phyloP scores from a whole-genome alignment of 2,797 vertebrate species.

The Gymnocypris eckloni region DNA sequence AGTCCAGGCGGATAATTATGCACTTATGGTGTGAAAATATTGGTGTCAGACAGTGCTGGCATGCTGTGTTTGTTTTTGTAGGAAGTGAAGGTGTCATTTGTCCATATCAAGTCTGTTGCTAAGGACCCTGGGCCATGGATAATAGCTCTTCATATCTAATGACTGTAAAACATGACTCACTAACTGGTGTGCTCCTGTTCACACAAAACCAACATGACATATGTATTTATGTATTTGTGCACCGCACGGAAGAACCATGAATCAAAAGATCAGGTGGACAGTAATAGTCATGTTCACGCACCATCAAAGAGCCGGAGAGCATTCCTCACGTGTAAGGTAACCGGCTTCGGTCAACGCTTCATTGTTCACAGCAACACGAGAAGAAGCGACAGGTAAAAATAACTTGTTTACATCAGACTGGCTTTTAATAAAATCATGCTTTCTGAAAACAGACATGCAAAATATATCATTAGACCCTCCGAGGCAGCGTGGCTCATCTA shows the following conservation, averaged over 20 bases:
- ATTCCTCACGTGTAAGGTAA: conserved; percentile 62
- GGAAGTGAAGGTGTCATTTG: conserved; percentile 56
- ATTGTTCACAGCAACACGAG: conserved; percentile 29
- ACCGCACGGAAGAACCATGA: conserved; percentile 52
- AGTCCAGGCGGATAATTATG: not conserved
- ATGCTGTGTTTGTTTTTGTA: conserved; percentile 56
- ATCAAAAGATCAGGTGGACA: conserved; percentile 60
- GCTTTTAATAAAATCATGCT: conserved; percentile 39
- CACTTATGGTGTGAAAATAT: not conserved
- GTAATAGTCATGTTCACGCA: conserved; percentile 62
- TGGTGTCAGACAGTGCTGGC: conserved; percentile 47
- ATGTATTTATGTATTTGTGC: conserved; percentile 57
- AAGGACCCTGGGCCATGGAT: conserved; percentile 60
- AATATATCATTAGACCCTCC: conserved; percentile 33
- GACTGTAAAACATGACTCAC: conserved; percentile 66
- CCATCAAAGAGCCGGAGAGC: conserved; percentile 58
- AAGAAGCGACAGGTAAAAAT: conserved; percentile 19
- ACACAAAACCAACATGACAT: conserved; percentile 41
- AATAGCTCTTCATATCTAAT: conserved; percentile 63
- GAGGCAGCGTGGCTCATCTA: not conserved
- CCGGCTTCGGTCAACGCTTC: conserved; percentile 60
- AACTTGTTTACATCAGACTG: conserved; percentile 44
- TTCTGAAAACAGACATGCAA: conserved; percentile 31
- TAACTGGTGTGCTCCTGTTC: conserved; percentile 59
- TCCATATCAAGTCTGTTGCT: conserved; percentile 59